A percentile compares a stretch with the other conserved stretches of the same genome.
These are phyloP conservation scores for Penaeus monodon DNA, from an alignment of 2,888 invertebrate genomes.

Conservation along the genomic window DNA sequence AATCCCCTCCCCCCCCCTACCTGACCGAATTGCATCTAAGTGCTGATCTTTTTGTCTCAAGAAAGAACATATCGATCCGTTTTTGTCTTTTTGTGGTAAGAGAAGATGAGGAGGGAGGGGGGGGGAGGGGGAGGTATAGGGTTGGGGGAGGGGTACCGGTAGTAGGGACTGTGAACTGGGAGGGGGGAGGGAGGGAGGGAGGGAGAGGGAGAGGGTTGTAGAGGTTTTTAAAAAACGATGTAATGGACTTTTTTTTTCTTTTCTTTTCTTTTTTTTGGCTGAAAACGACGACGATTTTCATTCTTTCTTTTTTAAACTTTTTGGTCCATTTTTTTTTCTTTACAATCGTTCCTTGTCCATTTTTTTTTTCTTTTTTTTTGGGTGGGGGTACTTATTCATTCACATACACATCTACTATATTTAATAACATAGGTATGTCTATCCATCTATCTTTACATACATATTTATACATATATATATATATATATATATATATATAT, in stretches of 20 bases:
- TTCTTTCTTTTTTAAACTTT: background rate
- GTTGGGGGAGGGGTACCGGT: background rate
- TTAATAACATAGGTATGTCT: no score
- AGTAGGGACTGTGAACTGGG: background rate
- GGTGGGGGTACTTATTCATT: no score
- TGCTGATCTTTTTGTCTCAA: no score
- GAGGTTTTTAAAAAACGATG: background rate
- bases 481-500: no score
- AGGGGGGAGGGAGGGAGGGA: background rate
- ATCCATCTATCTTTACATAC: no score
- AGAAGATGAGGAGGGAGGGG: background rate
- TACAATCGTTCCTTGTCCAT: background rate
- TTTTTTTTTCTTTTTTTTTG: no score
- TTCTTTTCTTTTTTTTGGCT: no score
- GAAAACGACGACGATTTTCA: background rate
- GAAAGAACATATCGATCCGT: no score
- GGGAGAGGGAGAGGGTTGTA: background rate
- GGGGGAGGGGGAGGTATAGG: background rate
- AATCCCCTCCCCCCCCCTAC: conserved; percentile 16
- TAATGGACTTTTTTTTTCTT: background rate
- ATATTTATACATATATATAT: no score
- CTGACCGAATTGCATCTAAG: no score
- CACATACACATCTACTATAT: no score
- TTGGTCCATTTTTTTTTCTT: background rate
- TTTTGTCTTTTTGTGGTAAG: no score